These are phyloP conservation scores for Istiophorus platypterus DNA, from an alignment of 2,113 vertebrate genomes.

Conservation along the genomic window DNA sequence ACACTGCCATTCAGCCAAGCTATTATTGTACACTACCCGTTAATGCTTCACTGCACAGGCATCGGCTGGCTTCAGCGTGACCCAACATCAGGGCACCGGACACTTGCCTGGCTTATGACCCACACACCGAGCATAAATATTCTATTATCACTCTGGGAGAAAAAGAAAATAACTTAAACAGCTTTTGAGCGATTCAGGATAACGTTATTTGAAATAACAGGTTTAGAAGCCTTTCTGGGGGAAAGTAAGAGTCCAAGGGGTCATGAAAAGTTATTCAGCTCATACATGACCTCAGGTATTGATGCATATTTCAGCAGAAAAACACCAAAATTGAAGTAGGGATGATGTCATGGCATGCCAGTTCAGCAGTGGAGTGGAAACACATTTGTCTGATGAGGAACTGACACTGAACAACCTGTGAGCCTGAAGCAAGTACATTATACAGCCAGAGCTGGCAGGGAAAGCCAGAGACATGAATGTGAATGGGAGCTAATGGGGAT, in stretches of 20 bases:
- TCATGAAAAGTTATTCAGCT: background rate
- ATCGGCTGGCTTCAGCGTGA: conserved; percentile 2
- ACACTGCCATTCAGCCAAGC: conserved; percentile 11
- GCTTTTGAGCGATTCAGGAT: background rate
- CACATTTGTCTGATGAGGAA: conserved; percentile 47
- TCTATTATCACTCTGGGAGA: background rate
- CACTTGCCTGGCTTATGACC: background rate
- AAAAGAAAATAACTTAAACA: background rate
- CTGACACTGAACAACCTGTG: conserved; percentile 56
- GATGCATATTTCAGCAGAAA: background rate
- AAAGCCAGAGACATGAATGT: conserved; percentile 42
- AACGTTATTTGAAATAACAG: background rate
- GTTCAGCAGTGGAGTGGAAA: conserved; percentile 17
- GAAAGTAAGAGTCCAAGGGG: background rate
- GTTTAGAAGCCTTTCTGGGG: background rate
- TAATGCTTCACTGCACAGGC: conserved; percentile 39
- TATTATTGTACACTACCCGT: conserved; percentile 19
- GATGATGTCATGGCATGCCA: background rate
- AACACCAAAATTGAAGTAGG: background rate
- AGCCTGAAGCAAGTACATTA: conserved; percentile 61
- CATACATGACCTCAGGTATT: conserved; percentile 1
- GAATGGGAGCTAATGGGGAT: conserved; percentile 54
- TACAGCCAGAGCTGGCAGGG: conserved; percentile 37
- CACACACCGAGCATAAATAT: conserved; percentile 14
- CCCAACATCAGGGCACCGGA: conserved; percentile 16